Evolutionary conservation across 2,797 vertebrate genomes (phyloP), one percentile per base, ranked within the genome.

Genomic region (Peromyscus melanophrys): DNA sequence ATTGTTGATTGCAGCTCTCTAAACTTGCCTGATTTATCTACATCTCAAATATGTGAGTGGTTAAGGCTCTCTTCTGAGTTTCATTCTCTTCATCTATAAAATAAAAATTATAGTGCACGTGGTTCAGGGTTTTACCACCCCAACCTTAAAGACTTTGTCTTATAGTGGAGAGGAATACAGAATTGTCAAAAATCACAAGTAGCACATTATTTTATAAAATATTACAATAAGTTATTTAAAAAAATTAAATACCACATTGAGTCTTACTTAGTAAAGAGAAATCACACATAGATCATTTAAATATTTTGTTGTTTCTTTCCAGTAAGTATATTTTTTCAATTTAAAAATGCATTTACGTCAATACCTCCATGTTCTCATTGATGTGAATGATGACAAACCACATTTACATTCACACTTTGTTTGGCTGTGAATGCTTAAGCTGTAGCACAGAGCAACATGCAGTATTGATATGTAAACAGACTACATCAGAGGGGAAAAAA

Each of bases 391-490:
- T 19, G 76, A 49, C 23, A 94, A 96, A 94, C 13, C 29, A 92
- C 49, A 94, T 92, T 95, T 52, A 77, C 25, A 94, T 57, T 81
- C n/a, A 81, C 10, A 46, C 1, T 75, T 59, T 93, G 46, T 37
- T 29, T 89, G 81, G 80, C 93, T 97, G 92, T 67, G 92, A 13
- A 10, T 88, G 93, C 59, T 96, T 95, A 71, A 91, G 77, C 27
- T 0, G 0, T 43, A 78, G 40, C 96, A 95, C 57, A 95, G 85
- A 85, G 27, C 0, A 96, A 85, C 43, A 96, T 67, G 87, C 6
- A 90, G 34, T 31, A 67, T 97, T 96, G 61, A 69, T 13, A 69
- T 0, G 0, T 37, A 40, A 27, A 59, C 69, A 40, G 31, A 69
- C 75, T 92, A 49, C 1, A 17, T 40, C 59, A 96, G 12, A 40